Conservation (phyloP, 2,113 vertebrate genomes). For the Urocynchramus pylzowi region DNA sequence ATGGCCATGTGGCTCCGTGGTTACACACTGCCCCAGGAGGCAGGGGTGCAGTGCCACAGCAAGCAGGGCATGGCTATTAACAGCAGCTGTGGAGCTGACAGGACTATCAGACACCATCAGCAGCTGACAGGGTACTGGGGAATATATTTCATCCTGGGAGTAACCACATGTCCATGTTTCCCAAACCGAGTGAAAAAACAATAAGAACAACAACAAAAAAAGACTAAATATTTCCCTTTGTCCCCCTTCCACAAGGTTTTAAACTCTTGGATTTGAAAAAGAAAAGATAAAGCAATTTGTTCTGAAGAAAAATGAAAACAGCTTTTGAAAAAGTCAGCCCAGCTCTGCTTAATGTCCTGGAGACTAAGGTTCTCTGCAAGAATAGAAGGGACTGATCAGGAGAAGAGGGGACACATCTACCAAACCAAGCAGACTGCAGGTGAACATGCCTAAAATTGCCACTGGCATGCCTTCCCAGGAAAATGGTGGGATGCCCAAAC, state of each 20-base stretch:
- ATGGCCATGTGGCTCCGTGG: background rate
- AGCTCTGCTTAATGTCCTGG: background rate
- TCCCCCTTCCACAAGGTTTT: background rate
- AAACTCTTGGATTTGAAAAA: background rate
- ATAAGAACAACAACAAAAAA: background rate
- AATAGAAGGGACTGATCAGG: background rate
- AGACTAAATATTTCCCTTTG: background rate
- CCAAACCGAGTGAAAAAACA: background rate
- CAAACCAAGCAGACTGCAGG: background rate
- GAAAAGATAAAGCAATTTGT: background rate
- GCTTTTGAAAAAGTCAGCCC: background rate
- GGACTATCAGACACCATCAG: background rate
- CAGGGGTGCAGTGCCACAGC: background rate
- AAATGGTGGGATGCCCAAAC: background rate
- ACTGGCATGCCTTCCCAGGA: background rate
- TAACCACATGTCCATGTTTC: background rate
- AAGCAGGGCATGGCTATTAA: background rate
- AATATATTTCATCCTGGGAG: slow-evolving; percentile 14
- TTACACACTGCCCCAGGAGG: background rate
- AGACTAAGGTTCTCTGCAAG: background rate
- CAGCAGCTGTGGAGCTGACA: slow-evolving; percentile 21
- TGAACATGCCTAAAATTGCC: background rate
- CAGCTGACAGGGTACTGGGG: background rate
- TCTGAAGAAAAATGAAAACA: background rate
- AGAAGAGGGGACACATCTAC: background rate